Evolutionary conservation across 2,113 vertebrate genomes (phyloP), one percentile per base, ranked within the genome.

Genomic region (Oncorhynchus clarkii): DNA sequence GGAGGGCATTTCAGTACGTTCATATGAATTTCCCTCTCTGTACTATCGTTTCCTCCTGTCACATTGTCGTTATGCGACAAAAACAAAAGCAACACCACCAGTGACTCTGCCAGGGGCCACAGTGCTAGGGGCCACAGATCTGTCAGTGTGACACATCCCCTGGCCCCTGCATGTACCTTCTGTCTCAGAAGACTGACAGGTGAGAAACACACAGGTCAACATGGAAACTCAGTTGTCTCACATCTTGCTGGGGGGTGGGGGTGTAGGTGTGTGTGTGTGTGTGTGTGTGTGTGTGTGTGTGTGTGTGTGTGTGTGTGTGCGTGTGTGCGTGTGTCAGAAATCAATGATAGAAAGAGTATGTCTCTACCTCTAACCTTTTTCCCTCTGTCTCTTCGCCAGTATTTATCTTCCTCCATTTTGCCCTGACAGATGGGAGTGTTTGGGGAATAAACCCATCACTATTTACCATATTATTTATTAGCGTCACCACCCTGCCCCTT

Each of bases 401-500:
- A 84, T 87, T 88, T 90, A 86, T 88, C 84, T 83, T 64, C 62
- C 49, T 71, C 27, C 86, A 81, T 80, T 75, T 82, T 78, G 80
- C 79, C 82, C 78, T 80, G 83, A 86, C 84, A 89, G 78, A 88
- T 85, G 78, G 83, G 78, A 89, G 78, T 82, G 82, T 26, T 82
- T 85, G 71, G 70, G 81, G 78, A 86, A 88, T 84, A 91, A 91
- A 88, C 87, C 81, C 57, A 27, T 87, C 80, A 27, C 76, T 87
- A 86, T 87, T 89, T 88, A 88, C 84, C 82, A 82, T 82, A 82
- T 86, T 89, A 88, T 91, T 90, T 87, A 91, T 83, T 74, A 80
- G 81, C 82, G 65, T 54, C 72, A 74, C 66, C 20, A 3, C 71
- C 51, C 24, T 49, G 60, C 54, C 79, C 78, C 81, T 82, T 75